These are phyloP conservation scores for Galeopsomyia nigrocyanea DNA, from an alignment of 2,888 invertebrate genomes.

Conservation along the genomic window DNA sequence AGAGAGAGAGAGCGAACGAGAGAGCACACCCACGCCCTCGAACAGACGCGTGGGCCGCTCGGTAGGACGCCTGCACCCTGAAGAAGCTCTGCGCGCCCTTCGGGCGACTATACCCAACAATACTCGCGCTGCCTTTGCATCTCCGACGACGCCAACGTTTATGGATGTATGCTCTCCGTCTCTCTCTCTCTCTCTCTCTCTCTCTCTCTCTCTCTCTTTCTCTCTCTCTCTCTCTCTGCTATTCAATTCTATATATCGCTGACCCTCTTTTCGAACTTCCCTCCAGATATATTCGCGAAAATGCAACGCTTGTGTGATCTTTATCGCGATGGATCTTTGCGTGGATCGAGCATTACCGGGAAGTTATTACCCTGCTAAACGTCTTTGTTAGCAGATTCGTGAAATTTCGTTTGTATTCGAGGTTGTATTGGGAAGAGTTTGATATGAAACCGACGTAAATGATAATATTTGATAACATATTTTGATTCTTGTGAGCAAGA, in stretches of 20 bases:
- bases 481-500: too few species aligned
- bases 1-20: constrained; percentile 39
- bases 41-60: constrained; percentile 65
- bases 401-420: too few species aligned
- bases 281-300: constrained; percentile 2
- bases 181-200: neutral
- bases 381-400: too few species aligned
- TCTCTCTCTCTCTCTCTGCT: too few species aligned
- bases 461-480: too few species aligned
- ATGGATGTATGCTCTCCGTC: neutral
- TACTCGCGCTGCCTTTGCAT: constrained; percentile 46
- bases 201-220: too few species aligned
- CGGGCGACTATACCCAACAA: constrained; percentile 61
- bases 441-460: too few species aligned
- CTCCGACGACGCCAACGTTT: neutral
- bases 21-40: constrained; percentile 60
- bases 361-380: too few species aligned
- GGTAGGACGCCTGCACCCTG: constrained; percentile 67
- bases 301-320: too few species aligned
- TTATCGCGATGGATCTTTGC: too few species aligned
- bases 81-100: constrained; percentile 64
- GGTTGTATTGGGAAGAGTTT: too few species aligned
- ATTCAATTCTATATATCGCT: constrained; percentile 24
- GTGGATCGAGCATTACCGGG: too few species aligned
- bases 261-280: constrained; percentile 26